A percentile compares a stretch with the other conserved stretches of the same genome.
Conservation (phyloP, 2,888 invertebrate genomes). For the Eristalinus sepulchralis region DNA sequence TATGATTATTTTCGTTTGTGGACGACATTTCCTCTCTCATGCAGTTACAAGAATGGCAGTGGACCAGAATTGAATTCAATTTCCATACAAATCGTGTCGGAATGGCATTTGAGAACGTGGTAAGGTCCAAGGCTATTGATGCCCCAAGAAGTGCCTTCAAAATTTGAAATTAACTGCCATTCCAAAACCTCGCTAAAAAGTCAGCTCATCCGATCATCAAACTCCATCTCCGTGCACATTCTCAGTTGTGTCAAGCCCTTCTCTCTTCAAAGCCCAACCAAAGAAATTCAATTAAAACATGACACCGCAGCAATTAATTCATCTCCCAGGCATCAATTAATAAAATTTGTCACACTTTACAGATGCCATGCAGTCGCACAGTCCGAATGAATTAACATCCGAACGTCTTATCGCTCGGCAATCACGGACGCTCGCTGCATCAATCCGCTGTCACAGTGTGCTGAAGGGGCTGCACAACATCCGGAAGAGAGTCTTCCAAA, state of each 20-base stretch:
- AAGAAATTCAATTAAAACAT: conserved; percentile 66
- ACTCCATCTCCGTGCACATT: neutral
- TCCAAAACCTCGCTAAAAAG: too few species aligned
- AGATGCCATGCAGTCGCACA: conserved; percentile 34
- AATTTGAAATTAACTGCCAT: too few species aligned
- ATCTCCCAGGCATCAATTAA: conserved; percentile 63
- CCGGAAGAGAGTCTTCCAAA: conserved; percentile 13
- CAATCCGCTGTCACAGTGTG: conserved; percentile 44
- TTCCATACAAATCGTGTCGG: too few species aligned
- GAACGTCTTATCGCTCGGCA: conserved; percentile 8
- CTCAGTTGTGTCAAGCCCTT: neutral
- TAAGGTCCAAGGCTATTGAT: too few species aligned
- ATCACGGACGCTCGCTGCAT: conserved; percentile 17
- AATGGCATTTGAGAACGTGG: too few species aligned
- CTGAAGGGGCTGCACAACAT: neutral
- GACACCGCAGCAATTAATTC: conserved; percentile 63
- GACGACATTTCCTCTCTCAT: too few species aligned
- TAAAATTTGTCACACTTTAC: conserved; percentile 71
- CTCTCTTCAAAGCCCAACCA: conserved; percentile 11
- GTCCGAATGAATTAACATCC: conserved; percentile 44
- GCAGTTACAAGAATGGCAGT: too few species aligned
- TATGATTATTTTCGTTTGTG: too few species aligned
- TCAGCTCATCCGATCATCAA: too few species aligned
- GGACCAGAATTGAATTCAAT: too few species aligned
- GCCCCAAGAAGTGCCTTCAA: too few species aligned